A percentile compares a stretch with the other conserved stretches of the same genome.
phyloP scores from a whole-genome alignment of 2,888 invertebrate species.

The Drosophila anomelani region DNA sequence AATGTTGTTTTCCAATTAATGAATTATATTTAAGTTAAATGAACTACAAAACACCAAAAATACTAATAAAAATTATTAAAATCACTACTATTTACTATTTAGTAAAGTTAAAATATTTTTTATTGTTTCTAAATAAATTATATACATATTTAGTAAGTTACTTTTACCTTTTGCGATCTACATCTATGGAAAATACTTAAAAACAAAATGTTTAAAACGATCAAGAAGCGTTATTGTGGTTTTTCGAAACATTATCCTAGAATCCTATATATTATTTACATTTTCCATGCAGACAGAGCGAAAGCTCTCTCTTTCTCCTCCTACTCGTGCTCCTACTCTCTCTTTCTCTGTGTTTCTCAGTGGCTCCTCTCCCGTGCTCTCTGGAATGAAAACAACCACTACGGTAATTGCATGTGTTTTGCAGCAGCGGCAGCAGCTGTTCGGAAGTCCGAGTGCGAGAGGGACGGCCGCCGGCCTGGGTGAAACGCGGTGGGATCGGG shows the following conservation, averaged over 20 bases:
- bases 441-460: constrained; percentile 14
- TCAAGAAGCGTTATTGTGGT: not conserved
- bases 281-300: not conserved
- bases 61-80: too few relatives aligned
- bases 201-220: not conserved
- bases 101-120: not conserved
- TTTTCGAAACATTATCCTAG: constrained; percentile 1
- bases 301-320: constrained; percentile 9
- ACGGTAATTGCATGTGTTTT: constrained; percentile 54
- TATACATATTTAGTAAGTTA: not conserved
- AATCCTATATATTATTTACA: not conserved
- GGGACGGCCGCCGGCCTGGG: constrained; percentile 3
- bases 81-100: too few relatives aligned
- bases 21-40: not conserved
- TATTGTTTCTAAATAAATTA: too few relatives aligned
- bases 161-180: not conserved
- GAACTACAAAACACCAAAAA: too few relatives aligned
- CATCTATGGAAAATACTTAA: not conserved
- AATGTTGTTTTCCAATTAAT: not conserved
- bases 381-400: constrained; percentile 3
- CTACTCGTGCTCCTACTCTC: constrained; percentile 1
- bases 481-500: not conserved
- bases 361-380: not conserved
- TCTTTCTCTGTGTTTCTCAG: not conserved
- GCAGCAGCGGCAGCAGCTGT: constrained; percentile 14